These are phyloP conservation scores for Sebastes miniatus DNA, from an alignment of 2,797 vertebrate genomes.

Conservation along the genomic window DNA sequence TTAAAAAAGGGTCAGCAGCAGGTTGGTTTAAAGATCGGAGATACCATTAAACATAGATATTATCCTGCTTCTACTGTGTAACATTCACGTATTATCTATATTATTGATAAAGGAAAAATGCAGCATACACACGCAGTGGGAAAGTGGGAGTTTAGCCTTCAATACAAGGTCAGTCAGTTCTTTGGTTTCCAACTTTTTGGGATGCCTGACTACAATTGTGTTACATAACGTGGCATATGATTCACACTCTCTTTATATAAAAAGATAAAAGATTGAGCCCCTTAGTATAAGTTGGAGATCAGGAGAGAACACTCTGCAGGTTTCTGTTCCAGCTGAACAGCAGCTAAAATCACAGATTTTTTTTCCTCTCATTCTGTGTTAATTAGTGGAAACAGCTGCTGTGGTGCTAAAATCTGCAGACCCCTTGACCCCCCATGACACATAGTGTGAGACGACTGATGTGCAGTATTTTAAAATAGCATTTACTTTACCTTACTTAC, in stretches of 20 bases:
- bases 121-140: background rate
- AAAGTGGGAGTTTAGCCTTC: constrained; percentile 37
- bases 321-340: background rate
- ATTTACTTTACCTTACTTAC: background rate
- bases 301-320: background rate
- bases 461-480: background rate
- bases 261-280: constrained; percentile 10
- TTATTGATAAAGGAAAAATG: background rate
- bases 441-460: too few species aligned
- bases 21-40: background rate
- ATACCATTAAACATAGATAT: background rate
- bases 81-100: background rate
- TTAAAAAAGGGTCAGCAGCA: background rate
- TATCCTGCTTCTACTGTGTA: too few species aligned
- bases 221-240: constrained; percentile 48
- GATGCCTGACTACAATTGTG: constrained; percentile 11
- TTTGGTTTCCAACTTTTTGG: constrained; percentile 1
- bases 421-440: background rate
- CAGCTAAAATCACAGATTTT: background rate
- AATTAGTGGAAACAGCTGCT: background rate
- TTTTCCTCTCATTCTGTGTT: background rate
- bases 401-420: background rate
- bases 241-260: constrained; percentile 41
- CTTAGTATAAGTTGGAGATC: constrained; percentile 5
- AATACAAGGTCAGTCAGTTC: constrained; percentile 5